Evolutionary conservation across 2,797 vertebrate species (phyloP).

Genomic region (Cephalopachus bancanus): DNA sequence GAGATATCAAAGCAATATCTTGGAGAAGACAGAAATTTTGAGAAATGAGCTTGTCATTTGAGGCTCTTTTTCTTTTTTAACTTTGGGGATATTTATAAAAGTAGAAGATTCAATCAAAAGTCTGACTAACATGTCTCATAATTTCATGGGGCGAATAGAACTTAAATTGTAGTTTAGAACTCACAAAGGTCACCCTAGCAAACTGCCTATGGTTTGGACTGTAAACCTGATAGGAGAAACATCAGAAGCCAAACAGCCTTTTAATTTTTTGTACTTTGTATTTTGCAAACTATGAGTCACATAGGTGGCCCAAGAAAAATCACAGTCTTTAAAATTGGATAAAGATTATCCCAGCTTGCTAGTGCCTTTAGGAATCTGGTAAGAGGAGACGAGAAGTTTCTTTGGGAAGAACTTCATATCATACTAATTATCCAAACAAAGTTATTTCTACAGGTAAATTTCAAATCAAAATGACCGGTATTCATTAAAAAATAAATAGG

Average conservation of each 20-base stretch:
- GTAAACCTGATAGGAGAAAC: not conserved
- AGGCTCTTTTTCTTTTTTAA: not conserved
- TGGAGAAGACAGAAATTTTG: not conserved
- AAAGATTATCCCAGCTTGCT: not conserved
- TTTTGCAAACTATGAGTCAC: not conserved
- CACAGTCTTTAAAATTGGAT: not conserved
- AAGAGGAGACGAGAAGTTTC: not conserved
- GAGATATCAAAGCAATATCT: not conserved
- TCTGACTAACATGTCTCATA: not conserved
- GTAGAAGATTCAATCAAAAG: not conserved
- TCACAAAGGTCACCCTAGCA: not conserved
- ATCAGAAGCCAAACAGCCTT: not conserved
- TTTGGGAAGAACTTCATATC: not conserved
- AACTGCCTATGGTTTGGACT: not conserved
- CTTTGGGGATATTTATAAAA: not conserved
- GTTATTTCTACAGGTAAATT: constrained; percentile 2
- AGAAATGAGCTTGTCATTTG: not conserved
- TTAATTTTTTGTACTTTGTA: not conserved
- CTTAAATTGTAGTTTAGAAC: not conserved
- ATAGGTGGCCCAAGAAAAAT: not conserved
- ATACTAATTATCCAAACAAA: not conserved
- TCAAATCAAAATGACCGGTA: not conserved
- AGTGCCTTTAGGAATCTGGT: not conserved
- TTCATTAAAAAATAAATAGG: not conserved
- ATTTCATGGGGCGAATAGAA: not conserved